phyloP scores from a whole-genome alignment of 2,888 invertebrate genomes.

The Autographa pulchrina region DNA sequence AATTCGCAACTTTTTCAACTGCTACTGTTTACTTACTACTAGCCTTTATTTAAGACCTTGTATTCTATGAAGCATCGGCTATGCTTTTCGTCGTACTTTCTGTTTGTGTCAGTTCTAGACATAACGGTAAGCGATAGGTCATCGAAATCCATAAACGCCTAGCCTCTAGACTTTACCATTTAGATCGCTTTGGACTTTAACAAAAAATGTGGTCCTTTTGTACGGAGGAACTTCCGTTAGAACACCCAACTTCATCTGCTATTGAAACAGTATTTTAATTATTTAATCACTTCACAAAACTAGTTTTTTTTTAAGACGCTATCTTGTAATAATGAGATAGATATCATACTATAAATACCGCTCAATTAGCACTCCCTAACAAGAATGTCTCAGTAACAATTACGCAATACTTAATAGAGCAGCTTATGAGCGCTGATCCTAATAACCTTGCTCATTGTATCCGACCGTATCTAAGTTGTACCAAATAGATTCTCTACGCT shows the following conservation, averaged over 20 bases:
- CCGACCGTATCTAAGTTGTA: constrained; percentile 62
- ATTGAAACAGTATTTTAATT: neutral
- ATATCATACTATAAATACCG: neutral
- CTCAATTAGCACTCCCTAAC: constrained; percentile 25
- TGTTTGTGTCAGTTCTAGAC: neutral
- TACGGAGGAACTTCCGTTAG: too few relatives aligned
- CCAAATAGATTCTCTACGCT: constrained; percentile 70
- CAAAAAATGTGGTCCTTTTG: neutral
- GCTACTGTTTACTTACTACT: constrained; percentile 21
- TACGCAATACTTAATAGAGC: constrained; percentile 40
- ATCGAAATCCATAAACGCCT: neutral
- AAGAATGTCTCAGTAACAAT: constrained; percentile 35
- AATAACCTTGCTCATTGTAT: constrained; percentile 64
- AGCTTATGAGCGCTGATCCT: constrained; percentile 54
- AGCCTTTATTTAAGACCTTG: constrained; percentile 3
- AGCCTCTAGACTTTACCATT: neutral
- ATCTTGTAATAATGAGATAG: neutral
- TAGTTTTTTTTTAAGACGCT: neutral
- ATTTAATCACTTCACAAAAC: neutral
- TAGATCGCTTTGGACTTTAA: neutral
- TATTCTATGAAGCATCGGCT: constrained; percentile 3
- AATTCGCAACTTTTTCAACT: constrained; percentile 31
- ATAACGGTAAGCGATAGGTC: neutral
- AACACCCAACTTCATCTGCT: neutral
- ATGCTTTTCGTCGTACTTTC: neutral